A percentile compares a stretch with the other conserved stretches of the same genome.
Conservation (phyloP, 2,797 vertebrate genomes). For the Holocentrus rufus region DNA sequence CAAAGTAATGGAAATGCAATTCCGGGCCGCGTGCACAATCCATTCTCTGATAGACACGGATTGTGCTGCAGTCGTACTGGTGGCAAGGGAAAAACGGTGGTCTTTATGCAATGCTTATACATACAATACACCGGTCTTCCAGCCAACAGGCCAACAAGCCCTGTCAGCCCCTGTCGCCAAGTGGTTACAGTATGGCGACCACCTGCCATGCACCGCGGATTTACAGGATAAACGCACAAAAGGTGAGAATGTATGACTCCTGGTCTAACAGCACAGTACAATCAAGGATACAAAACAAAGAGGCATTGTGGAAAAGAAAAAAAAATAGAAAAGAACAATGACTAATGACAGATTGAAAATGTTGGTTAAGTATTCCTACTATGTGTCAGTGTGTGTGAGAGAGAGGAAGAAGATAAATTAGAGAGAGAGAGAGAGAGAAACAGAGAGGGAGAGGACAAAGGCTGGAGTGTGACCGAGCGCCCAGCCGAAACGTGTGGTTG, state of each 20-base stretch:
- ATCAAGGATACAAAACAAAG: not conserved
- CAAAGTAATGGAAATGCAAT: too few species aligned
- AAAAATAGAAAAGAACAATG: conserved; percentile 10
- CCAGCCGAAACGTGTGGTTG: conserved; percentile 75
- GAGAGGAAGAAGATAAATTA: conserved; percentile 20
- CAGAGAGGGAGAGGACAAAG: conserved; percentile 62
- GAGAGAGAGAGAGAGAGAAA: not conserved
- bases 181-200: conserved; percentile 8
- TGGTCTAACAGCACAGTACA: not conserved
- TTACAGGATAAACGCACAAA: conserved; percentile 13
- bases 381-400: conserved; percentile 5
- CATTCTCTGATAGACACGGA: too few species aligned
- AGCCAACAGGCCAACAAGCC: conserved; percentile 38
- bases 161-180: conserved; percentile 11
- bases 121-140: conserved; percentile 45
- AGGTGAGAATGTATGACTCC: not conserved
- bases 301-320: not conserved
- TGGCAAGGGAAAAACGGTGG: too few species aligned
- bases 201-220: conserved; percentile 49
- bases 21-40: too few species aligned
- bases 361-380: conserved; percentile 12
- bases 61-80: too few species aligned
- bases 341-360: conserved; percentile 27
- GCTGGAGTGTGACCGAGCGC: conserved; percentile 73
- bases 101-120: not conserved